Conservation (phyloP, 2,113 vertebrate species). For the Nothobranchius kuhntae region DNA sequence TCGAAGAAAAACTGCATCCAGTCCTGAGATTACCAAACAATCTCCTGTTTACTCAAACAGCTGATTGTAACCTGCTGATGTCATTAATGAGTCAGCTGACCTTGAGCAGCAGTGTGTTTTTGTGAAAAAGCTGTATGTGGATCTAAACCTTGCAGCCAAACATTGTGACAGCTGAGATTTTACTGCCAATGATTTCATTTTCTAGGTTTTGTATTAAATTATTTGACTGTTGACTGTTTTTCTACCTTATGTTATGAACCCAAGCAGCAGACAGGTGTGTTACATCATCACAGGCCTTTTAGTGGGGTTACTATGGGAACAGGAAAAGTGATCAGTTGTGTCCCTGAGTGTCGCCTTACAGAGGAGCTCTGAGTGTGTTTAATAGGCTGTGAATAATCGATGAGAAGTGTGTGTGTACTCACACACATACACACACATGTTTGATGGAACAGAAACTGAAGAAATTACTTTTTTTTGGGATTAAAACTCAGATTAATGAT, state of each 20-base stretch:
- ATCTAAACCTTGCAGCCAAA: conserved; percentile 7
- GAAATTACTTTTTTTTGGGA: no score
- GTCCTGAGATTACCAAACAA: conserved; percentile 59
- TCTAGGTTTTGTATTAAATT: conserved; percentile 39
- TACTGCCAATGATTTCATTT: conserved; percentile 8
- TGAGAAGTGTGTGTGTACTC: neutral
- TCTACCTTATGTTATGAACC: neutral
- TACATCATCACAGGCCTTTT: conserved; percentile 13
- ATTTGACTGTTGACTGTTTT: conserved; percentile 16
- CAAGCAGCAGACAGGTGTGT: conserved; percentile 10
- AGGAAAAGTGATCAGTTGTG: conserved; percentile 53
- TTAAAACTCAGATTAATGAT: no score
- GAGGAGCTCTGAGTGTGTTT: conserved; percentile 7
- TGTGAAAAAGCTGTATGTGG: no score
- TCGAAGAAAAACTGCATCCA: conserved; percentile 80
- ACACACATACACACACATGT: no score
- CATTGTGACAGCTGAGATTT: neutral
- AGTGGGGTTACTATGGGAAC: conserved; percentile 48
- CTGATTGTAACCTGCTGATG: neutral
- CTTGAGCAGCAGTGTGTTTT: no score
- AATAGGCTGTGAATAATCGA: conserved; percentile 53
- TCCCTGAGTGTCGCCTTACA: conserved; percentile 46
- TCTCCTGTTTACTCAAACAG: neutral
- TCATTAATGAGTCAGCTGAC: no score
- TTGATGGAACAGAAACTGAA: no score